Evolutionary conservation across 2,888 invertebrate genomes (phyloP).

Genomic region (Cephus spinipes): DNA sequence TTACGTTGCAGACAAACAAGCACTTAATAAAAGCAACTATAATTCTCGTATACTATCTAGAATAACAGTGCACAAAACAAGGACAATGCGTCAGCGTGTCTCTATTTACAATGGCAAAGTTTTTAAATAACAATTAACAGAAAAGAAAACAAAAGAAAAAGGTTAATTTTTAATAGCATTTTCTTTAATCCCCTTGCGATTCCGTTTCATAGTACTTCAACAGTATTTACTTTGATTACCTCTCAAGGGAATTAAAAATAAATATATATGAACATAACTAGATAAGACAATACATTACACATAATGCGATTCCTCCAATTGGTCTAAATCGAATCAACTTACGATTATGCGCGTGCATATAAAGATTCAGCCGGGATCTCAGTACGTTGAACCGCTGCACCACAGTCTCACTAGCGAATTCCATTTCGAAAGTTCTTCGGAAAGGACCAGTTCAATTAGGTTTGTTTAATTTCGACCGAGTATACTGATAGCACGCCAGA

Average conservation of each 20-base stretch:
- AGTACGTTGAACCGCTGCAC: slow-evolving; percentile 59
- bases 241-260: not conserved
- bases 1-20: not conserved
- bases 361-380: slow-evolving; percentile 56
- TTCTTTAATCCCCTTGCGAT: not conserved
- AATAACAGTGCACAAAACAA: not conserved
- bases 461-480: not conserved
- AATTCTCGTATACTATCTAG: not conserved
- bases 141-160: not conserved
- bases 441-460: not conserved
- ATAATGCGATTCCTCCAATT: not conserved
- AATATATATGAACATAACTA: not conserved
- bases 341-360: slow-evolving; percentile 58
- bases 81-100: not conserved
- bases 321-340: slow-evolving; percentile 39
- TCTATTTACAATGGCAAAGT: not conserved
- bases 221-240: too few relatives aligned
- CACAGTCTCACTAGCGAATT: slow-evolving; percentile 52
- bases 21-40: not conserved
- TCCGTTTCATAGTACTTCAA: too few relatives aligned
- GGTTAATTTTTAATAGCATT: not conserved
- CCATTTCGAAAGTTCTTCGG: slow-evolving; percentile 41
- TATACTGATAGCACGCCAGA: not conserved
- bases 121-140: not conserved
- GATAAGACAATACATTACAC: not conserved